Evolutionary conservation across 2,888 invertebrate species (phyloP), one percentile per base, ranked within the genome.

Genomic region (Eupithecia subumbrata): DNA sequence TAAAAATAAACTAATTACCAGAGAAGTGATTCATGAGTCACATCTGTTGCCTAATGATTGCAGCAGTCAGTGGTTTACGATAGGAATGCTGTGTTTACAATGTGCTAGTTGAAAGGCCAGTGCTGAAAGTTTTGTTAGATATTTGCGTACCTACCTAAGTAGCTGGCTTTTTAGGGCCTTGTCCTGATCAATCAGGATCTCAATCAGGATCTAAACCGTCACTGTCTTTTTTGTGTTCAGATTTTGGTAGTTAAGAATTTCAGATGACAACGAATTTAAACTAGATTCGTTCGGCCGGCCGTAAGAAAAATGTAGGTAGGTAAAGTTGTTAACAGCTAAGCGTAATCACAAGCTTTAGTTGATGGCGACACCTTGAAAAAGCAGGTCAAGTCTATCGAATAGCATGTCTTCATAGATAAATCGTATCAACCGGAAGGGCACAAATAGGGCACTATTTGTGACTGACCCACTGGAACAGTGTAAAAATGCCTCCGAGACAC

Each of bases 21-120:
- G 69, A 66, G 56, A 45, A 71, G 48, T 72, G 73, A 76, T 72
- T 76, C 70, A 77, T 75, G 74, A 40, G 71, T 66, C 63, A n/a
- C 75, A 75, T 74, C 60, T 77, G 74, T 69, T 74, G 71, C 69
- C 43, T 77, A 74, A 79, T 74, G n/a, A 72, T 48, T 75, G 66
- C 60, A 73, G 37, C 75, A 74, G 70, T 73, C 34, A 34, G 68
- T n/a, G 66, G 56, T 75, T 73, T 78, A 64, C 30, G 18, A 45
- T 45, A 71, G 64, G 22, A 22, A 56, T 64, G 71, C 64, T 25
- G 25, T 64, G 64, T 71, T 63, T 64, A 45, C 22, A 71, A 34
- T 63, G 11, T 64, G 43, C 45, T 25, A 45, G 71, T 68, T 68
- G 40, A 68, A n/a, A 22, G 68, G 7, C 1, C 14, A 45, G 68